Evolutionary conservation across 37 sponge, comb jelly and placozoan species (phyloP), one percentile per base, ranked within the genome.

Genomic region (Ianthella basta): DNA sequence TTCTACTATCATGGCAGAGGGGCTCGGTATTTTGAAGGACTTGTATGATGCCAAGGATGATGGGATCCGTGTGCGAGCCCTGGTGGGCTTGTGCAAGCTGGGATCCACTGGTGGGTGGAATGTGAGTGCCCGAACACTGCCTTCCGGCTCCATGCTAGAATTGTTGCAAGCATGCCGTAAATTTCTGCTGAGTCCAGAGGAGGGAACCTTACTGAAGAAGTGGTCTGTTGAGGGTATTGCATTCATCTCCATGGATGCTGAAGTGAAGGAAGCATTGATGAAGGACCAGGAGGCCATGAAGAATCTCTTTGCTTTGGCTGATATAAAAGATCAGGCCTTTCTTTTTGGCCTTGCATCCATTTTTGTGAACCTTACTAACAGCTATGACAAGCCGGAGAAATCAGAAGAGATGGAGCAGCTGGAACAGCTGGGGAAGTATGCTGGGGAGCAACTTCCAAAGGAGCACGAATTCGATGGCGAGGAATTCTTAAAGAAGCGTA

Each of bases 151-250:
- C n/a, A 87, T 78, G 15, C 36, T 90, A 23, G 89, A 90, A 64
- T 60, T 95, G 44, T 81, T 90, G 57, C 75, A 86, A 15, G 87
- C 87, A 36, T 94, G 90, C 80, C 85, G 93, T 16, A 80, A 73
- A 59, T 93, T 93, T 70, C 90, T 97, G 34, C 72, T 91, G n/a
- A 41, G 60, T 20, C 55, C 82, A 0, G 59, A 86, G 30, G 88
- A 85, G 66, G 84, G 56, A 24, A 41, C 24, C 12, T 63, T 25
- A 21, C 68, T 95, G 0, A 60, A 81, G 61, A 92, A 91, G 77
- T 97, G 98, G 98, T 89, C 94, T n/a, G 86, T 83, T 18, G 98
- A 97, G 70, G 98, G 96, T 14, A 60, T 97, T 29, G 98, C 98
- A 32, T 95, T 97, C 61, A 82, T 97, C 5, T 82, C 92, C 14